These are phyloP conservation scores for Pandemis cinnamomeana DNA, from an alignment of 2,888 invertebrate genomes.

Conservation along the genomic window DNA sequence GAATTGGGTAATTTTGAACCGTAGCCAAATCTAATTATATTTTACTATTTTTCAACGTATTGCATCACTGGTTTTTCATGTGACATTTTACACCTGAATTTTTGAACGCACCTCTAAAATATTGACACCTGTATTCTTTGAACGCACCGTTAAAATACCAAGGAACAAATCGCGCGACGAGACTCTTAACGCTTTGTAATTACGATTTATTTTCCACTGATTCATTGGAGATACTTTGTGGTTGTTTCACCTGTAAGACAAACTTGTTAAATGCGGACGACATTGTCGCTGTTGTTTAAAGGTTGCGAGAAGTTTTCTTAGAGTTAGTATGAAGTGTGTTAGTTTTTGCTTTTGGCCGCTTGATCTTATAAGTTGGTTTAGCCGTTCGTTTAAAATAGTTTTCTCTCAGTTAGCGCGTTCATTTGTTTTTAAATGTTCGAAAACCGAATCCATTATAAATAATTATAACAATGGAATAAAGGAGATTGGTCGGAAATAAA, in stretches of 20 bases:
- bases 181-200: not conserved
- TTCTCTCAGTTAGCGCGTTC: not conserved
- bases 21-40: constrained; percentile 47
- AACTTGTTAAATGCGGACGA: not conserved
- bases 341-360: not conserved
- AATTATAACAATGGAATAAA: not conserved
- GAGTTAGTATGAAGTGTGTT: not conserved
- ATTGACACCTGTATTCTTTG: not conserved
- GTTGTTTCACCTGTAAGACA: not conserved
- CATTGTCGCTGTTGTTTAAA: not conserved
- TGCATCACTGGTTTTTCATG: constrained; percentile 35
- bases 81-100: constrained; percentile 12
- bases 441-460: not conserved
- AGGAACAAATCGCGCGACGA: not conserved
- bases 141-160: not conserved
- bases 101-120: not conserved
- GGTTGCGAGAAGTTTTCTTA: not conserved
- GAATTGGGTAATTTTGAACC: constrained; percentile 41
- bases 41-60: constrained; percentile 32
- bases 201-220: not conserved
- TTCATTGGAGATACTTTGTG: not conserved
- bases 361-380: not conserved
- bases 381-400: not conserved
- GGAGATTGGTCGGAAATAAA: too few relatives aligned
- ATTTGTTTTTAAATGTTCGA: not conserved